These are phyloP conservation scores for Drosophila carrolli DNA, from an alignment of 1,140 invertebrate genomes.

Conservation along the genomic window DNA sequence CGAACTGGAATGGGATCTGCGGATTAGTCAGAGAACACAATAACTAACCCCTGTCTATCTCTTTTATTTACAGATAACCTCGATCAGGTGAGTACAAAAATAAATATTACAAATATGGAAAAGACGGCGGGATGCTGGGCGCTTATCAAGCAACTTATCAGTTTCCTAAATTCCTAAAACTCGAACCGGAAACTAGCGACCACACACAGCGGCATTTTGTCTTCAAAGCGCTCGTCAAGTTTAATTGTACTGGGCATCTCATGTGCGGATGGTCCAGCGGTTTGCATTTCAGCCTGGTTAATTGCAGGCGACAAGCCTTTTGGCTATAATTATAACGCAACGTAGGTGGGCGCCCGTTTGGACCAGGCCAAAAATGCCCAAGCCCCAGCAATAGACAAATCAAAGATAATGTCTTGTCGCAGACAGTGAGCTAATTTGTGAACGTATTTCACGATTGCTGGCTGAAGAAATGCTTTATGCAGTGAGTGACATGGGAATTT, in stretches of 20 bases:
- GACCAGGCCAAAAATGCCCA: conserved; percentile 11
- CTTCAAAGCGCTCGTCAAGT: conserved; percentile 74
- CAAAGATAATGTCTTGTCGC: conserved; percentile 50
- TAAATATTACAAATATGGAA: conserved; percentile 16
- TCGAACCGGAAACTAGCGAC: conserved; percentile 49
- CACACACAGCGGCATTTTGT: conserved; percentile 28
- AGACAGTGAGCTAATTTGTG: conserved; percentile 75
- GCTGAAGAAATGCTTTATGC: conserved; percentile 57
- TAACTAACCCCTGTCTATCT: conserved; percentile 22
- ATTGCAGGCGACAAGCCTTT: conserved; percentile 78
- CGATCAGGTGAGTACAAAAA: conserved; percentile 26
- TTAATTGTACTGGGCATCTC: conserved; percentile 45
- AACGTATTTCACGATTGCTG: conserved; percentile 72
- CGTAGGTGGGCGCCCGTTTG: conserved; percentile 70
- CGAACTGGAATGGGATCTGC: background rate
- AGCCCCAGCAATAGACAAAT: conserved; percentile 66
- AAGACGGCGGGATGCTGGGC: conserved; percentile 26
- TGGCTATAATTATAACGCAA: conserved; percentile 76
- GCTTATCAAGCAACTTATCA: conserved; percentile 35
- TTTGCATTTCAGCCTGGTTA: conserved; percentile 47
- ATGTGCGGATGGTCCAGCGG: conserved; percentile 47
- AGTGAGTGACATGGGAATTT: conserved; percentile 82
- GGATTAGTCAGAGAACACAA: too few relatives aligned
- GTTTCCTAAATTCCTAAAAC: conserved; percentile 5
- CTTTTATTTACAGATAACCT: conserved; percentile 2